Evolutionary conservation across 2,797 vertebrate species (phyloP), one percentile per base, ranked within the genome.

Genomic region (Phrynocephalus vlangalii): DNA sequence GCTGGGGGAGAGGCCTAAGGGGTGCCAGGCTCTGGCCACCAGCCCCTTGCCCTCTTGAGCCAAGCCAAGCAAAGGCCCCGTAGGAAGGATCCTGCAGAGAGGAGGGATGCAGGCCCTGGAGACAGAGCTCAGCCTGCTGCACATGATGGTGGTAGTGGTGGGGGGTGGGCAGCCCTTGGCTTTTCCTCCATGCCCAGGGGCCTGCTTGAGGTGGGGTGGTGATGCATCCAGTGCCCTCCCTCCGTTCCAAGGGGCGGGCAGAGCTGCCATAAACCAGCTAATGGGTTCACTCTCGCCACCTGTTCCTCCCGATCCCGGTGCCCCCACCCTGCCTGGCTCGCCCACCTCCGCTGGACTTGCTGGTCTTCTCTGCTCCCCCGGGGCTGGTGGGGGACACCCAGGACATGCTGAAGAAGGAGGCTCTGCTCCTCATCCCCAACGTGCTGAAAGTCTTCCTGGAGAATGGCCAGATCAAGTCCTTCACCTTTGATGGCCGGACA

Each of bases 391-490:
- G 15, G 60, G 60, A 13, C 60, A 63, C 20, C 16, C 92, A 97
- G 97, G 96, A 97, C 94, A 99, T 99, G 99, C 97, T 99, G 96
- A 99, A 99, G 97, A 99, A 99, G 96, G 98, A 99, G 96, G 98
- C 98, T 84, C 97, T 99, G 94, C 98, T 99, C 89, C 98, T 99
- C 94, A 99, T 99, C 96, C 98, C 99, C 95, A 99, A 99, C 24
- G 98, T 99, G 94, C 95, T 99, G 95, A 99, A 99, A 97, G 99
- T 99, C 95, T 99, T 99, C 96, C 96, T 99, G 96, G 99, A 99
- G 97, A 99, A 99, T 84, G 99, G 99, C 89, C 99, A 99, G 95
- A 99, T 99, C 95, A 99, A 99, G 96, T 99, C 99, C 82, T 99
- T 99, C 95, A 99, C 99, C 0, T 99, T 99, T 66, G 99, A 99